Evolutionary conservation across 2,113 vertebrate genomes (phyloP).

Genomic region (Collichthys lucidus): DNA sequence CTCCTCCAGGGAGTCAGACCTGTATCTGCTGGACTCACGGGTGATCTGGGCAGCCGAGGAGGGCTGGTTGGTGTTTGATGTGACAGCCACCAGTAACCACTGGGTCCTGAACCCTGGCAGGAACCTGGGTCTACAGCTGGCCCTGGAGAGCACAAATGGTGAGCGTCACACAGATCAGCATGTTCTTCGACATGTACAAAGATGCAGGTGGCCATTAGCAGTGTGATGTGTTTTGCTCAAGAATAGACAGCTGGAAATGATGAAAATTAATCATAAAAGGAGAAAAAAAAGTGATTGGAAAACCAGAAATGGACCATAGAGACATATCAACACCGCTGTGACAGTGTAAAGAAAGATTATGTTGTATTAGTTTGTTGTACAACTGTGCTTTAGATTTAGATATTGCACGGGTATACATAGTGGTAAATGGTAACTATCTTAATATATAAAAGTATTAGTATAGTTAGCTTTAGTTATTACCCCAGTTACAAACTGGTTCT

Average conservation of each 20-base stretch:
- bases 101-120: slow-evolving; percentile 95
- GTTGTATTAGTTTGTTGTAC: too few relatives aligned
- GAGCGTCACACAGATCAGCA: slow-evolving; percentile 62
- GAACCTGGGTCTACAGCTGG: slow-evolving; percentile 95
- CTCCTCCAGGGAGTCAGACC: slow-evolving; percentile 89
- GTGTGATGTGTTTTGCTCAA: neutral
- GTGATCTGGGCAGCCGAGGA: slow-evolving; percentile 97
- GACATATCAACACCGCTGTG: neutral
- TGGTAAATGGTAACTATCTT: neutral
- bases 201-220: neutral
- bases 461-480: neutral
- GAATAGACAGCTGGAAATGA: neutral
- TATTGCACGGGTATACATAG: neutral
- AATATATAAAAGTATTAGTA: neutral
- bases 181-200: neutral
- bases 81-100: slow-evolving; percentile 96
- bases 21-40: slow-evolving; percentile 93
- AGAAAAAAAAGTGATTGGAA: too few relatives aligned
- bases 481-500: neutral
- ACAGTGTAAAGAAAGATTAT: neutral
- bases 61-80: slow-evolving; percentile 97
- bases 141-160: slow-evolving; percentile 91
- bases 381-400: too few relatives aligned
- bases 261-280: too few relatives aligned
- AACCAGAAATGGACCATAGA: too few relatives aligned